Percentiles rank a stretch among this genome's conserved stretches.
These are phyloP conservation scores for Luehdorfia chinensis DNA, from an alignment of 1,140 invertebrate genomes.

Conservation along the genomic window DNA sequence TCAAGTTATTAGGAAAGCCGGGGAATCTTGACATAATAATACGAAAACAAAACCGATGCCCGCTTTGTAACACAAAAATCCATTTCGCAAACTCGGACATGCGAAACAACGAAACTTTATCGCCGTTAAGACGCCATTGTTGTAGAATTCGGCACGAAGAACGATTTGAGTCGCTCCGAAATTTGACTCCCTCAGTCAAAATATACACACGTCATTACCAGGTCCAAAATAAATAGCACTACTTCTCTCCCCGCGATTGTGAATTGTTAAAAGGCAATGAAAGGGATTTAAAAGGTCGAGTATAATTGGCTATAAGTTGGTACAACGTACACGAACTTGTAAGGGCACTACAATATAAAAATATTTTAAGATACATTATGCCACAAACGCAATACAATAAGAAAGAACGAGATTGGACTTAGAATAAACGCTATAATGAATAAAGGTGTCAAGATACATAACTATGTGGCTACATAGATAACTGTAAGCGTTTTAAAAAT, in stretches of 20 bases:
- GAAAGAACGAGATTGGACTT: conserved; percentile 25
- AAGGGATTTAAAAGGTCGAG: conserved; percentile 9
- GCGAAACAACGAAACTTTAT: conserved; percentile 37
- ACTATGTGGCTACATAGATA: conserved; percentile 7
- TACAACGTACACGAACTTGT: conserved; percentile 20
- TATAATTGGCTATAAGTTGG: conserved; percentile 17
- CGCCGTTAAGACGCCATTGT: conserved; percentile 40
- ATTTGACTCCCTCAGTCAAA: conserved; percentile 42
- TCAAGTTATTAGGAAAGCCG: too few relatives aligned
- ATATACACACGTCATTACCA: conserved; percentile 32
- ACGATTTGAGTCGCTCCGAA: conserved; percentile 46
- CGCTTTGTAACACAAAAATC: conserved; percentile 32
- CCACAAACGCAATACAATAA: conserved; percentile 30
- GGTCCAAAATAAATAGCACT: conserved; percentile 8
- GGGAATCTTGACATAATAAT: too few relatives aligned
- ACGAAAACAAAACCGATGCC: too few relatives aligned
- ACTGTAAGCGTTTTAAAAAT: too few relatives aligned
- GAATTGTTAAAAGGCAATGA: neutral
- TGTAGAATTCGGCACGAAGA: conserved; percentile 56
- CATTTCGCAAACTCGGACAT: conserved; percentile 23
- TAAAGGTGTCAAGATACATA: conserved; percentile 19
- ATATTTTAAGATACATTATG: conserved; percentile 35
- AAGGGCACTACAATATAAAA: conserved; percentile 30
- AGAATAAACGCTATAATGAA: conserved; percentile 22
- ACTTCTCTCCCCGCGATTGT: neutral